Evolutionary conservation across 1,140 invertebrate species (phyloP), one percentile per base, ranked within the genome.

Genomic region (Dreissena rostriformis): DNA sequence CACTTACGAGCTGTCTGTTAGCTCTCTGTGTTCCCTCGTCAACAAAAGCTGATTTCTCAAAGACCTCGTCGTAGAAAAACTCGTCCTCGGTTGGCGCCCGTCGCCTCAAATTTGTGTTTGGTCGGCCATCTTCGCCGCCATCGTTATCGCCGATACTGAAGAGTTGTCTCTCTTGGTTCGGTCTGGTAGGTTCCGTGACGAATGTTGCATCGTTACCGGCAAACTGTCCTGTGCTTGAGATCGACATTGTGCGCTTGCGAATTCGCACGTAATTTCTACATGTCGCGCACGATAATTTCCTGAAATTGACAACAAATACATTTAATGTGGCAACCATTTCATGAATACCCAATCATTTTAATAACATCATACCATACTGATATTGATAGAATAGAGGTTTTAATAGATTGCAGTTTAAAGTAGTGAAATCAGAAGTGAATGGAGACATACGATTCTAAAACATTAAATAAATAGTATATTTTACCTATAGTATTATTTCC

Each of bases 81-180:
- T 79, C 66, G 24, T 79, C 77, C 22, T 79, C 77, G 22, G 66
- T 66, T 14, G 65, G 57, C 0, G 26, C 22, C 15, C 52, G 49
- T 17, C 77, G 10, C 0, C 66, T 22, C 12, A 39, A 24, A 66
- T 39, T 24, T 17, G 1, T 28, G 11, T 53, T 12, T 39, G 5
- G 77, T 24, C 77, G 77, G 67, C 77, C 77, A 71, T 79, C 77
- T 24, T 79, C 65, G 24, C 65, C 77, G 67, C 77, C 77, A 71
- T 79, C 77, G 55, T 70, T 49, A 26, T 79, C 77, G 7, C 63
- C 67, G 51, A 79, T 79, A 55, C 63, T 68, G 53, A 79, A 79
- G 24, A 79, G 67, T 79, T 79, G 65, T 53, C 77, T 49, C n/a
- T 79, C 77, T 14, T 22, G 51, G 12, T 53, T 22, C 49, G 67